A percentile compares a stretch with the other conserved stretches of the same genome.
Evolutionary conservation across 2,113 vertebrate species (phyloP).

Genomic region (Tragelaphus scriptus): DNA sequence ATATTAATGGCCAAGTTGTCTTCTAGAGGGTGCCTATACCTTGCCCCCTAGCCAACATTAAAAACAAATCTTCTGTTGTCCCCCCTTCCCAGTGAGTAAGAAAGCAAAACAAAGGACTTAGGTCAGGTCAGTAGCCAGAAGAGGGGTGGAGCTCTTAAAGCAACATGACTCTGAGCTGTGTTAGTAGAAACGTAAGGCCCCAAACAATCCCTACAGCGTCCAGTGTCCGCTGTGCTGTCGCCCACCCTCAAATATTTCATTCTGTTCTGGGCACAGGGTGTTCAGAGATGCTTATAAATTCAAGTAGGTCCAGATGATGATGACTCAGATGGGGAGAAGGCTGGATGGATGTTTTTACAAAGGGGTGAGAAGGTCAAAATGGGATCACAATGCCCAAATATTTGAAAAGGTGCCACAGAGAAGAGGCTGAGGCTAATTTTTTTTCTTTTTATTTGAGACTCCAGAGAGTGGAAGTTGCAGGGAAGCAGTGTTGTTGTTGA

Average conservation of each 20-base stretch:
- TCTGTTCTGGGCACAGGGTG: background rate
- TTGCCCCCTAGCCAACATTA: background rate
- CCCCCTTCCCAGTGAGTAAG: background rate
- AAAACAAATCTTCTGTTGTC: background rate
- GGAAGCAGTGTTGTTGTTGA: background rate
- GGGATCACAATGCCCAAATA: background rate
- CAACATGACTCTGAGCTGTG: background rate
- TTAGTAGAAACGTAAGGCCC: background rate
- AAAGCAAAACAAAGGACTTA: background rate
- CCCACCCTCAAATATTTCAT: background rate
- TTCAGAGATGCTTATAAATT: background rate
- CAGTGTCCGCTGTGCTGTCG: too few species aligned
- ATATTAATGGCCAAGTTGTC: background rate
- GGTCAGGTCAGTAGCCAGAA: background rate
- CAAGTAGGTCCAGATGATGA: background rate
- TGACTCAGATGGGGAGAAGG: background rate
- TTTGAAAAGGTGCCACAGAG: background rate
- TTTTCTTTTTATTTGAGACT: background rate
- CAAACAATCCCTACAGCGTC: rapidly evolving
- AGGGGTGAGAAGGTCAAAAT: background rate
- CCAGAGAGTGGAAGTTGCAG: background rate
- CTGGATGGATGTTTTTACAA: background rate
- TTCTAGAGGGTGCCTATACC: background rate
- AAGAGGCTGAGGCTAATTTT: background rate
- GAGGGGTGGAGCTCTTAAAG: background rate